Base-by-base conservation (phyloP, 2,888 invertebrate genomes). In the Apodemia zela region DNA sequence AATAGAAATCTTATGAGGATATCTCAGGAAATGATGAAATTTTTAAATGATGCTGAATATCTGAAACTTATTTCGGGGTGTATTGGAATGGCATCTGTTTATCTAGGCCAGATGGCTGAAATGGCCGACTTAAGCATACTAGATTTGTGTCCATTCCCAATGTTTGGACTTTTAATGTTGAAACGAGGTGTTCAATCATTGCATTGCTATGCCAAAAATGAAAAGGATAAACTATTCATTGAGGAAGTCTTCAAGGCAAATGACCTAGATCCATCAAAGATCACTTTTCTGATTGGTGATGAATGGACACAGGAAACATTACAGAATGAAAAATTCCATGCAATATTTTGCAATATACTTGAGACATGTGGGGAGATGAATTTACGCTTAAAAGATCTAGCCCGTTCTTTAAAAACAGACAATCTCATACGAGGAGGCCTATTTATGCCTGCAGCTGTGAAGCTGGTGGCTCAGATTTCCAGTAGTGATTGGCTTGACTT, bases 121-220 rank as follows among this genome's bases (percentile, higher is more conserved):
- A 80, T 84, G 68, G 75, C 80, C 65, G 72, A 84, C 60, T 72
- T 82, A 21, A 73, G 72, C 68, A 80, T 95, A 67, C 80, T 94
- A 59, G 95, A 95, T 77, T 81, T 93, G 35, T 92, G 92, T 70
- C 93, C 93, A 7, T 94, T 95, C 75, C 95, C 95, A 0, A 70
- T 94, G 54, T 92, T 94, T 73, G 95, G 95, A 0, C 75, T 95
- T 54, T 78, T 91, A 63, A 80, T 94, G 77, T 80, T 94, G 21
- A 92, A 92, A 73, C 84, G 89, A 62, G 92, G 93, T 54, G 80
- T 82, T 17, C 77, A 85, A 63, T 82, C 82, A 57, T 74, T 94
- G n/a, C 80, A 85, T 63, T 93, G 92, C 74, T 79, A 80, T 70
- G 86, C 87, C 57, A 82, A 81, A 72, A 84, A 75, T 51, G 63